Base-by-base conservation (phyloP, 2,797 vertebrate genomes). In the Gobionotothen gibberifrons region DNA sequence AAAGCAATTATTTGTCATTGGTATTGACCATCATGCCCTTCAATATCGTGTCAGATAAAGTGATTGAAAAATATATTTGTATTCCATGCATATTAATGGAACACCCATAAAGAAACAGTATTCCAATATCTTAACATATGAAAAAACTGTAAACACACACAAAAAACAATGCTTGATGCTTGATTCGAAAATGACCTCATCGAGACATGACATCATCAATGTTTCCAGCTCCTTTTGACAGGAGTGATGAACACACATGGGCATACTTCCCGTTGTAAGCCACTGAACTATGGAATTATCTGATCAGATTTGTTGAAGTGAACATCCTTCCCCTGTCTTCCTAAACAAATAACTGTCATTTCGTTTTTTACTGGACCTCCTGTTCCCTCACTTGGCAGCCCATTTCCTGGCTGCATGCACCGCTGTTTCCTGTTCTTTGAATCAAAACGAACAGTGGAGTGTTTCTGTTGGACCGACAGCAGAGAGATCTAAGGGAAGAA, bases 321-420 rank as follows among this genome's bases (percentile, higher is more conserved):
- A 90, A 90, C 88, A 90, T 92, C 90, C 90, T 91, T 89, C 87
- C 48, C 15, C 84, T 78, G 74, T 83, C 84, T 79, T 79, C 77
- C 82, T 82, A 83, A 90, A 90, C 87, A 91, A 92, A 91, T 91
- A 85, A 86, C 69, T 77, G 87, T 85, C 82, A 79, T 85, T 90
- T 87, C 44, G 49, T 82, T 82, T 84, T 84, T 85, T 68, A 73
- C 80, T 77, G 80, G 82, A 84, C 76, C 85, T 88, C 72, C 81
- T 85, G 74, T 85, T 75, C 85, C 65, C 66, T 80, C 48, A 74
- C 77, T 86, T 85, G 87, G 83, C 87, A 89, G 79, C 69, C 85
- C 84, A 87, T 90, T 92, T 93, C 90, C 92, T 90, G 88, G 76
- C 83, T 81, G 58, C 74, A 55, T 69, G 84, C 76, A 53, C 73